phyloP scores from a whole-genome alignment of 2,888 invertebrate species.

The Mycalesis mineus region DNA sequence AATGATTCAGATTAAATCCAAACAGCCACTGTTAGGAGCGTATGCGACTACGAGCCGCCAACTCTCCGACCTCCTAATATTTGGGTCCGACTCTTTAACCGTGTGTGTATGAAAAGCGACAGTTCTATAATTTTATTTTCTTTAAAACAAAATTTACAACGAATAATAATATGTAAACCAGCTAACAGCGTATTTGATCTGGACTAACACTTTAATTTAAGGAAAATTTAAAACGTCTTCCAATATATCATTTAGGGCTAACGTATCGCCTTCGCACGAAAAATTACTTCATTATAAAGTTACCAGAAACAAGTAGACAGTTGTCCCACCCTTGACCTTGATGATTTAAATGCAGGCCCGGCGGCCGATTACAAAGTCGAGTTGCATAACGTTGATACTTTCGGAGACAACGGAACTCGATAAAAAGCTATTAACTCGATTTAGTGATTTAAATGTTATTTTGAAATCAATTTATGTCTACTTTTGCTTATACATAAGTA shows the following conservation, averaged over 20 bases:
- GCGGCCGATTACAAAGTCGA: conserved; percentile 18
- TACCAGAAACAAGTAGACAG: neutral
- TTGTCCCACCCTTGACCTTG: conserved; percentile 23
- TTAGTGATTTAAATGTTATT: neutral
- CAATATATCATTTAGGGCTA: neutral
- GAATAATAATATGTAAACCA: no score
- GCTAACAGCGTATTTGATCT: neutral
- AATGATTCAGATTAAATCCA: no score
- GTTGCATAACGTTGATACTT: conserved; percentile 20
- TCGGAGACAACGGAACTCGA: conserved; percentile 10
- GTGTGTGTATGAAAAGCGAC: no score
- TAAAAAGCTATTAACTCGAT: conserved; percentile 11
- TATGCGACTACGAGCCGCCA: no score
- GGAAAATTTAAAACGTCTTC: neutral
- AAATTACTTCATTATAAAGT: conserved; percentile 7
- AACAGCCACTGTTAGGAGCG: no score
- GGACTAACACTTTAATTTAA: neutral
- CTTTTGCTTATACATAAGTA: no score
- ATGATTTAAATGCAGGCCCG: conserved; percentile 21
- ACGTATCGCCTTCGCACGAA: conserved; percentile 20
- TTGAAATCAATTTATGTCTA: neutral
- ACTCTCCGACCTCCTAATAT: no score
- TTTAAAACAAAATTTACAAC: no score
- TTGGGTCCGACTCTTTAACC: no score
- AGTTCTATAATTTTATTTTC: no score